Evolutionary conservation across 1,140 invertebrate genomes (phyloP).

Genomic region (Lucilia sericata): DNA sequence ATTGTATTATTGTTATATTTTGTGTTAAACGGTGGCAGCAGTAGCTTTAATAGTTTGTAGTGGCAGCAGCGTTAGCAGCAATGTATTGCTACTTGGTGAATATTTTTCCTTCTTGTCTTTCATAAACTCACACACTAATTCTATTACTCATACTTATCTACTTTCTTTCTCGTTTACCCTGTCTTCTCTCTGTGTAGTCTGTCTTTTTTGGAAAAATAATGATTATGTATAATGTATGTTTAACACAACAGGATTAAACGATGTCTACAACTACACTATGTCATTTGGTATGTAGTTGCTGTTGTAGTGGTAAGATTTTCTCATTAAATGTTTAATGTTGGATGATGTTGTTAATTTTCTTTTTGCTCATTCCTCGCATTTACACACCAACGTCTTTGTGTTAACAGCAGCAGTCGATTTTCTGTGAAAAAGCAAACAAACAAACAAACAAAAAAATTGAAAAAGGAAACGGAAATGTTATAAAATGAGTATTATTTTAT

Average conservation of each 20-base stretch:
- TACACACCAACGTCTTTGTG: neutral
- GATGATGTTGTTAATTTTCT: slow-evolving; percentile 15
- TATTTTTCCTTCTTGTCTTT: neutral
- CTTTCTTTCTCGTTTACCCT: neutral
- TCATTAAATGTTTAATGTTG: slow-evolving; percentile 21
- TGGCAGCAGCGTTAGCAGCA: neutral
- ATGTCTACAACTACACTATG: neutral
- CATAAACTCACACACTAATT: neutral
- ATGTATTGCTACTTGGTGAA: neutral
- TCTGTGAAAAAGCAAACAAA: neutral
- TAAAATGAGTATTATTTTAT: slow-evolving; percentile 21
- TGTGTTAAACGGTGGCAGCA: neutral
- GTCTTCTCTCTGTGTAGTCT: neutral
- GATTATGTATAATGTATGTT: neutral
- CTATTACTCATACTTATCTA: neutral
- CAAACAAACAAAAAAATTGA: neutral
- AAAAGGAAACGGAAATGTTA: slow-evolving; percentile 19
- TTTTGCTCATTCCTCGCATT: neutral
- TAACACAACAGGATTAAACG: slow-evolving; percentile 17
- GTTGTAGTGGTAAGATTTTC: neutral
- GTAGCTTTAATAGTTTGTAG: neutral
- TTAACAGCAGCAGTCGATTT: neutral
- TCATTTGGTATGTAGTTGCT: neutral
- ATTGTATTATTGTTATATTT: neutral
- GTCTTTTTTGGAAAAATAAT: neutral